Conservation (phyloP, 2,113 vertebrate species). For the Empidonax traillii region DNA sequence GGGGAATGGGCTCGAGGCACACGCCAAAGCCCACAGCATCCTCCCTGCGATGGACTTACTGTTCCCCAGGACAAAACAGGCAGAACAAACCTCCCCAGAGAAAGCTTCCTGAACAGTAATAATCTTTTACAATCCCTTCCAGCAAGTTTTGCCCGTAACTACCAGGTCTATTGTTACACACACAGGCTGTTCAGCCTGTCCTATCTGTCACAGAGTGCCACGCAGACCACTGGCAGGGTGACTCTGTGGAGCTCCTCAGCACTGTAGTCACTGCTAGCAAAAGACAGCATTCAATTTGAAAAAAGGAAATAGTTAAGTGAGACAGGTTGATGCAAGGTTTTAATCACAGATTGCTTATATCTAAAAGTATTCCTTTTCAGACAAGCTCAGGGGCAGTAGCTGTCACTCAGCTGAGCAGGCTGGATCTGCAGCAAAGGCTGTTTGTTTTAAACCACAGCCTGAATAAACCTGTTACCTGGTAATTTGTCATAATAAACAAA, state of each 20-base stretch:
- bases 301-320: neutral
- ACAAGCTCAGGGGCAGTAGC: neutral
- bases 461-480: neutral
- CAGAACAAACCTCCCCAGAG: neutral
- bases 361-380: neutral
- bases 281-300: neutral
- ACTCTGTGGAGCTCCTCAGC: neutral
- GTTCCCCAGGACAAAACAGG: neutral
- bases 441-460: neutral
- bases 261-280: neutral
- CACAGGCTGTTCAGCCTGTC: neutral
- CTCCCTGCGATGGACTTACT: neutral
- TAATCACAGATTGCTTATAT: neutral
- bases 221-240: neutral
- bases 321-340: neutral
- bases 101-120: neutral
- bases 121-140: neutral
- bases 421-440: neutral
- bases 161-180: fast-evolving
- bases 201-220: neutral
- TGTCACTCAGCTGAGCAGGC: neutral
- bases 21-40: neutral
- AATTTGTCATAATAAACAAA: neutral
- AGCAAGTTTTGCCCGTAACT: neutral
- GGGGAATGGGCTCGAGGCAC: fast-evolving